Evolutionary conservation across 1,140 invertebrate species (phyloP).

Genomic region (Aphaenogaster floridana): DNA sequence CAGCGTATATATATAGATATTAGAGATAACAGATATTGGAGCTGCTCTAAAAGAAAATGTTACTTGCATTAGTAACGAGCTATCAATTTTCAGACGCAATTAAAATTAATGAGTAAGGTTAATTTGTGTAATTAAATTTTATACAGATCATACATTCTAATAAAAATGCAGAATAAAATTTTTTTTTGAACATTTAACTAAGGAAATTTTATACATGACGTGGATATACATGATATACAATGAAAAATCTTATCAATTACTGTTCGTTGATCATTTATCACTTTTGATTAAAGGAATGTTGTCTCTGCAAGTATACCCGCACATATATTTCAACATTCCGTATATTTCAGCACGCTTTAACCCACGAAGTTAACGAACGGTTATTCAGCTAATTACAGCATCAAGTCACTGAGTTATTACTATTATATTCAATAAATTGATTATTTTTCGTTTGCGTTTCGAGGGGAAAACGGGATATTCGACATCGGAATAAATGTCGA

Average conservation of each 20-base stretch:
- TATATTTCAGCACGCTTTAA: background rate
- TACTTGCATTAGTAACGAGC: background rate
- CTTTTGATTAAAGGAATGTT: conserved; percentile 5
- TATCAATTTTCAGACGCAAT: background rate
- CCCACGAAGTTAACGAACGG: background rate
- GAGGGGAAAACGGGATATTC: conserved; percentile 17
- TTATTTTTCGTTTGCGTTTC: conserved; percentile 1
- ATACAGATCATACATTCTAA: background rate
- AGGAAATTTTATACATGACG: background rate
- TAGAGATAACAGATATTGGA: background rate
- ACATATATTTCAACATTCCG: background rate
- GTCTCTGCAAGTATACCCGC: background rate
- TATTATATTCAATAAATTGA: conserved; percentile 19
- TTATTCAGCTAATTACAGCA: conserved; percentile 6
- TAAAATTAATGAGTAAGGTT: background rate
- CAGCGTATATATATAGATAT: background rate
- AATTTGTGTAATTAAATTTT: conserved; percentile 9
- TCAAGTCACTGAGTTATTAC: background rate
- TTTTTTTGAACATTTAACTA: no score
- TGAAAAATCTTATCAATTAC: background rate
- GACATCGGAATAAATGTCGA: conserved; percentile 42
- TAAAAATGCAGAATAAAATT: background rate
- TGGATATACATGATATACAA: background rate
- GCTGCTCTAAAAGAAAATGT: background rate
- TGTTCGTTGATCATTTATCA: conserved; percentile 5